Evolutionary conservation across 2,888 invertebrate species (phyloP), one percentile per base, ranked within the genome.

Genomic region (Acanthopleura granulata): DNA sequence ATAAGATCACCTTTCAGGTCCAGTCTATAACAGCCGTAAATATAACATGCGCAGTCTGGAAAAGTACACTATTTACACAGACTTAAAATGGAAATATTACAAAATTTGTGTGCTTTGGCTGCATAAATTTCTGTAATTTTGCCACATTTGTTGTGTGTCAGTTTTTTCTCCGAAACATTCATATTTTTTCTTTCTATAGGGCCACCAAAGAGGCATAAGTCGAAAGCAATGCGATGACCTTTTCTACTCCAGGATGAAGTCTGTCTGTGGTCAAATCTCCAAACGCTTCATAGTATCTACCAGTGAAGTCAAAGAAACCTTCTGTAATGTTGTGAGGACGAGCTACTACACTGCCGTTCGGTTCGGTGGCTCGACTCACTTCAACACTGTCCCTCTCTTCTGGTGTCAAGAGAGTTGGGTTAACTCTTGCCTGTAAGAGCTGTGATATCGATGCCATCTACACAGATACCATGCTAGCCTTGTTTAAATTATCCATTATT

Each of bases 321-420:
- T 66, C 66, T 66, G 66, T 27, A 27, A 66, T 14, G 22, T 66
- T 15, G 29, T 66, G 16, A 22, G 66, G 16, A 27, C 66, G 4
- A 66, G 66, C 25, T 66, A 66, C 25, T 66, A 66, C 66, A 27
- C 22, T 3, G 66, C 66, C 16, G 66, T 66, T 9, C 18, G 66
- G 29, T 22, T 66, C 6, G 66, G 66, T 12, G 66, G 66, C 3
- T 66, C 66, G 3, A 66, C 22, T 1, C 66, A 66, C 25, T 66
- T 27, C 29, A 15, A 66, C 6, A 66, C 22, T 66, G 16, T 25
- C 6, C 14, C 66, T 6, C 6, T 3, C 22, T 66, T 27, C 25
- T 66, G 66, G 66, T 66, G 66, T 27, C 29, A 6, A 6, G 27
- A 66, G 66, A 66, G 66, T 25, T 66, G 66, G 66, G 66, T 66